A percentile compares a stretch with the other conserved stretches of the same genome.
phyloP scores from a whole-genome alignment of 1,140 invertebrate species.

The Drosophila pandora region DNA sequence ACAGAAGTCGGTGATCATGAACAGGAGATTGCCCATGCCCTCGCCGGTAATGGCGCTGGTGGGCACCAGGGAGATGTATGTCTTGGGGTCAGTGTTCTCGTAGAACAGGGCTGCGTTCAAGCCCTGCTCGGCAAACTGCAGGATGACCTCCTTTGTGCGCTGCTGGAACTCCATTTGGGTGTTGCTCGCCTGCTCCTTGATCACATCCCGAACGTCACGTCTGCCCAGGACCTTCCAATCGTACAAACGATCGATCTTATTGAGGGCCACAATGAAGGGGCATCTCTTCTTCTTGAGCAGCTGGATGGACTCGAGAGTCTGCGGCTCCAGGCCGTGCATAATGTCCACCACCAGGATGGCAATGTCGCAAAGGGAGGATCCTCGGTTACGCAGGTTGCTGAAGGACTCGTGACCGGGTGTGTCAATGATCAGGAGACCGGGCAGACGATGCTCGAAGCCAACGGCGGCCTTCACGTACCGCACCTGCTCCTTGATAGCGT shows the following conservation, averaged over 20 bases:
- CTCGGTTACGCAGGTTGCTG: slow-evolving; percentile 97
- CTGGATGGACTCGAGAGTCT: slow-evolving; percentile 99
- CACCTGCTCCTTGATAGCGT: slow-evolving; percentile 97
- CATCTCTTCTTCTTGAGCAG: slow-evolving; percentile 97
- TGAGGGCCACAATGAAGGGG: slow-evolving; percentile 99
- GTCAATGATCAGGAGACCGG: slow-evolving; percentile 99
- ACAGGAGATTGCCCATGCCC: slow-evolving; percentile 99
- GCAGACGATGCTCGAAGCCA: slow-evolving; percentile 93
- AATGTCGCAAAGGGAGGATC: slow-evolving; percentile 99
- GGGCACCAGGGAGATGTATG: slow-evolving; percentile 97
- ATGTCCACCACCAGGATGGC: slow-evolving; percentile 99
- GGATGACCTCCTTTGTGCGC: slow-evolving; percentile 93
- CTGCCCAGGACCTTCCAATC: slow-evolving; percentile 97
- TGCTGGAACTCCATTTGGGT: slow-evolving; percentile 98
- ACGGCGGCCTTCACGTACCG: slow-evolving; percentile 95
- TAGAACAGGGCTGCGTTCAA: slow-evolving; percentile 98
- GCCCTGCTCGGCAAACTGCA: slow-evolving; percentile 98
- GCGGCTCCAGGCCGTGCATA: slow-evolving; percentile 99
- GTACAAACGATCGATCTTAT: slow-evolving; percentile 98
- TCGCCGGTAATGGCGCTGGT: slow-evolving; percentile 98
- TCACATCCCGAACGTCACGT: slow-evolving; percentile 96
- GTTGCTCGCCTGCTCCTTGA: slow-evolving; percentile 93
- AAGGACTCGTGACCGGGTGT: slow-evolving; percentile 99
- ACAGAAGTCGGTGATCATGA: slow-evolving; percentile 95
- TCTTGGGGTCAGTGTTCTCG: slow-evolving; percentile 96